Evolutionary conservation across 2,113 vertebrate species (phyloP).

Genomic region (Dissostichus mawsoni): DNA sequence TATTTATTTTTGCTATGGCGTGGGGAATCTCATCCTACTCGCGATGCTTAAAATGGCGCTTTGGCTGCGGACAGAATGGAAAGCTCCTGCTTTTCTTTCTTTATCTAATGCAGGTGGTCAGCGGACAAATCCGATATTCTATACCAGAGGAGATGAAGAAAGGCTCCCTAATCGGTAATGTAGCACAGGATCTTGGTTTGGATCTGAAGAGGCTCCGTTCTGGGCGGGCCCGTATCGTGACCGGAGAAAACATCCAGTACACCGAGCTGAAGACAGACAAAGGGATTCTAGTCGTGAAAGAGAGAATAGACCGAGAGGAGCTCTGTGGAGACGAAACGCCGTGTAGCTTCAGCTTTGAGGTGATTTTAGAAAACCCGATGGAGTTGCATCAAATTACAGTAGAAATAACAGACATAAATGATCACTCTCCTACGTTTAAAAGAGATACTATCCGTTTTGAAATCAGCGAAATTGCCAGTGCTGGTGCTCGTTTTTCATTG

Average conservation of each 20-base stretch:
- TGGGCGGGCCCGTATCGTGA: slow-evolving; percentile 77
- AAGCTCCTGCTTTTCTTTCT: slow-evolving; percentile 20
- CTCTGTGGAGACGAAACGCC: slow-evolving; percentile 59
- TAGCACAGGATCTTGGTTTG: slow-evolving; percentile 84
- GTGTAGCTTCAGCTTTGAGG: slow-evolving; percentile 61
- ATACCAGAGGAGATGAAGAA: slow-evolving; percentile 84
- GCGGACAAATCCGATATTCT: slow-evolving; percentile 50
- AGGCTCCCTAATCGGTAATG: slow-evolving; percentile 77
- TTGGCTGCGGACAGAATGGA: not conserved
- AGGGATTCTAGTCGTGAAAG: slow-evolving; percentile 70
- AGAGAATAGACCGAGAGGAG: slow-evolving; percentile 76
- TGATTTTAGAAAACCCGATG: slow-evolving; percentile 76
- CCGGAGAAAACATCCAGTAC: slow-evolving; percentile 62
- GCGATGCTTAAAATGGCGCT: not conserved
- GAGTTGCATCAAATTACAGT: slow-evolving; percentile 59
- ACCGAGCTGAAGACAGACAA: slow-evolving; percentile 74
- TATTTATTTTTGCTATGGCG: slow-evolving; percentile 30
- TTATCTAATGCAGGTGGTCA: not conserved
- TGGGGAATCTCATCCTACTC: not conserved
- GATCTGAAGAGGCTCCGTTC: slow-evolving; percentile 71
- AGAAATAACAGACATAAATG: slow-evolving; percentile 73
- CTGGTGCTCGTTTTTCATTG: not conserved
- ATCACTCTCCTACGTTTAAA: slow-evolving; percentile 45
- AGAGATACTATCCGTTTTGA: slow-evolving; percentile 35
- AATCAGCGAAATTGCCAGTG: slow-evolving; percentile 61